phyloP scores from a whole-genome alignment of 2,888 invertebrate species.

The Oasisia sp. region DNA sequence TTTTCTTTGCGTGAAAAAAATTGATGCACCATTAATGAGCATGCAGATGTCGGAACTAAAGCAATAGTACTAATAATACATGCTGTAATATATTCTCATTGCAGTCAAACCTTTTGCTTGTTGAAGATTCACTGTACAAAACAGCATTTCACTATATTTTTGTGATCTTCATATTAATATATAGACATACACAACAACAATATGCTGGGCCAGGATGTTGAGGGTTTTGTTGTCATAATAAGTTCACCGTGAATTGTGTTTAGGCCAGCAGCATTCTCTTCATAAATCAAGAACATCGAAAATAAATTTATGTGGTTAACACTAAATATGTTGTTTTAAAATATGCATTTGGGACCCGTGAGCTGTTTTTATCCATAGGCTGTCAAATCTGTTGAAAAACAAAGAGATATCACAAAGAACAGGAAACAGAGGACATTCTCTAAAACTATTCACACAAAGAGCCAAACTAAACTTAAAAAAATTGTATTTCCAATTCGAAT shows the following conservation, averaged over 20 bases:
- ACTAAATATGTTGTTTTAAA: too few relatives aligned
- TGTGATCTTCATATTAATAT: neutral
- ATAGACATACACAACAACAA: neutral
- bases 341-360: too few relatives aligned
- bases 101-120: neutral
- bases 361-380: too few relatives aligned
- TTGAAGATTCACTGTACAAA: neutral
- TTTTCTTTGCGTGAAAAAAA: neutral
- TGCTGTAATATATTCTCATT: neutral
- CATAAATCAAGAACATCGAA: neutral
- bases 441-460: too few relatives aligned
- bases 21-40: neutral
- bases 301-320: neutral
- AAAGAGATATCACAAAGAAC: too few relatives aligned
- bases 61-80: neutral
- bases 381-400: too few relatives aligned
- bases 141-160: neutral
- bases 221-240: neutral
- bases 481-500: too few relatives aligned
- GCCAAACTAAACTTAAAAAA: too few relatives aligned
- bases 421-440: too few relatives aligned
- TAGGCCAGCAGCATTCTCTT: neutral
- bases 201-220: neutral
- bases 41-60: neutral
- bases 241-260: neutral